Conservation (phyloP, 2,888 invertebrate species). For the Rhagonycha lutea region DNA sequence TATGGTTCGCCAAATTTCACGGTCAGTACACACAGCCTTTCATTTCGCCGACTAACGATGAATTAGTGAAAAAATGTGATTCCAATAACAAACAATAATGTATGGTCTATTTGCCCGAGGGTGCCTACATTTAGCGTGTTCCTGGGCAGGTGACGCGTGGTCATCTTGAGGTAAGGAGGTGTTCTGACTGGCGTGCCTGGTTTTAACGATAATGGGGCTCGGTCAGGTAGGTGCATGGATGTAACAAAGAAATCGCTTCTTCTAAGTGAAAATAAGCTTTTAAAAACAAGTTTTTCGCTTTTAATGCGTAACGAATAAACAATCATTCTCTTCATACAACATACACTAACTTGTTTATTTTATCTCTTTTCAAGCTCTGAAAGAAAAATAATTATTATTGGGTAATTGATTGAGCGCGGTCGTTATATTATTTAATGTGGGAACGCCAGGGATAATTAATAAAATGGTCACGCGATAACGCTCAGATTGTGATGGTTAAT, state of each 20-base stretch:
- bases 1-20: not conserved
- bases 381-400: not conserved
- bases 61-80: not conserved
- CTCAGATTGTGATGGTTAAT: conserved; percentile 13
- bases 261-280: conserved; percentile 24
- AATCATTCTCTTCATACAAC: conserved; percentile 1
- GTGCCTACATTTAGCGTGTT: conserved; percentile 8
- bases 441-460: not conserved
- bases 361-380: not conserved
- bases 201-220: conserved; percentile 29
- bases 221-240: conserved; percentile 26
- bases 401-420: not conserved
- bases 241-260: conserved; percentile 27
- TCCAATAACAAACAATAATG: not conserved
- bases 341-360: not conserved
- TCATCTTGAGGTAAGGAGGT: conserved; percentile 19
- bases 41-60: not conserved
- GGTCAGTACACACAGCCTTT: not conserved
- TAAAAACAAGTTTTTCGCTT: conserved; percentile 20
- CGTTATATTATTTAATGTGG: not conserved
- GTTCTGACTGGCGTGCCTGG: conserved; percentile 28
- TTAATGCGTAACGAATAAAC: conserved; percentile 15
- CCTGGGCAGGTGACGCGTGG: conserved; percentile 30
- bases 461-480: not conserved
- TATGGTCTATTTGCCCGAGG: not conserved